Conservation (phyloP, 2,113 vertebrate species). For the Trichomycterus rosablanca region DNA sequence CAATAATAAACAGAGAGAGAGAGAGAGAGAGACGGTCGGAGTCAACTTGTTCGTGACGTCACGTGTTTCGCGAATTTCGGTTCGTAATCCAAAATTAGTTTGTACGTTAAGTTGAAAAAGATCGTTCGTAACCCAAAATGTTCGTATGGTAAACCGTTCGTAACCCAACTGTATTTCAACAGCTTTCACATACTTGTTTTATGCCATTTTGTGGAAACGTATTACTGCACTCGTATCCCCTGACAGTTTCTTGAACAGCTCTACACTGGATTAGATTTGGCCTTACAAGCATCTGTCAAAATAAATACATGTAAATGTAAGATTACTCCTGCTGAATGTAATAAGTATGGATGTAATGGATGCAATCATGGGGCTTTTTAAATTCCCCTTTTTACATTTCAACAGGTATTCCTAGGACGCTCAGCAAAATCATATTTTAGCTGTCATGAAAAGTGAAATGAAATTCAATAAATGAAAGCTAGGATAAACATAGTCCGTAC, state of each 20-base stretch:
- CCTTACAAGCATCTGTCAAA: neutral
- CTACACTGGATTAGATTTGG: neutral
- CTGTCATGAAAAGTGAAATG: conserved; percentile 2
- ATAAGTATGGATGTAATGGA: neutral
- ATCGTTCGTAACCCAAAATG: no score
- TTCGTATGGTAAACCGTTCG: no score
- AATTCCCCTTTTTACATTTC: neutral
- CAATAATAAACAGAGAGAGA: no score
- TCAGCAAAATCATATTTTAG: neutral
- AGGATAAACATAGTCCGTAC: no score
- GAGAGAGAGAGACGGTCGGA: no score
- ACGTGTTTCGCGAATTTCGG: no score
- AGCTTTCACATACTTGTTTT: neutral
- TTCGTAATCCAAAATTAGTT: no score
- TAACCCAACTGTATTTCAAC: no score
- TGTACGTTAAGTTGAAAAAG: no score
- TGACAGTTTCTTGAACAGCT: neutral
- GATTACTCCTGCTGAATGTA: neutral
- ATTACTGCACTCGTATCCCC: neutral
- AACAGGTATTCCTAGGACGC: neutral
- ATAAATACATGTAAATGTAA: neutral
- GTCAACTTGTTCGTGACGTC: no score
- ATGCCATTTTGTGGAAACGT: neutral
- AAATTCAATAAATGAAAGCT: conserved; percentile 6
- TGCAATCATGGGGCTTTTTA: neutral